Conservation (phyloP, 1,140 invertebrate genomes). For the Bombyx mandarina region DNA sequence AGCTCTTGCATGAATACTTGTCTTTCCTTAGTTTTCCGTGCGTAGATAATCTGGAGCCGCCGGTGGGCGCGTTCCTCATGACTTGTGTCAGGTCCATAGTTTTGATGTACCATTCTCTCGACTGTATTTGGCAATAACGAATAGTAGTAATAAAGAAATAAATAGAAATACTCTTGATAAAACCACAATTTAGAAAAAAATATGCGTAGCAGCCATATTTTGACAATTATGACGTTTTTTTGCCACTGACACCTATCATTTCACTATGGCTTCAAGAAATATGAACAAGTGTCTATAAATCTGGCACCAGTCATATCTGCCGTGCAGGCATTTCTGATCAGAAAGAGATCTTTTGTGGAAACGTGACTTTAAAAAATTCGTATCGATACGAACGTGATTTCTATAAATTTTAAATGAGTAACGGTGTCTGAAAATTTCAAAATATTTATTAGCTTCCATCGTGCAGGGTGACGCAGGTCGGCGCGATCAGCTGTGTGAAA, state of each 20-base stretch:
- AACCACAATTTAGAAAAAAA: constrained; percentile 48
- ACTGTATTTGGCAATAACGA: constrained; percentile 7
- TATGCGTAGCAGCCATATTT: background rate
- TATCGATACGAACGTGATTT: constrained; percentile 7
- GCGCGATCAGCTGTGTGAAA: constrained; percentile 53
- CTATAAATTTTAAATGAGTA: constrained; percentile 17
- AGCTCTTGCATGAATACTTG: constrained; percentile 54
- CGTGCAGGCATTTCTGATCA: too few species aligned
- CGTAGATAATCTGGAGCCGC: constrained; percentile 34
- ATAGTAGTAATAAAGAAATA: background rate
- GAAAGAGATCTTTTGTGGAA: too few species aligned
- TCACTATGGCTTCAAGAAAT: too few species aligned
- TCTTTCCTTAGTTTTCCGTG: constrained; percentile 36
- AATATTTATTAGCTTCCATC: constrained; percentile 37
- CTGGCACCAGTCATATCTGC: too few species aligned
- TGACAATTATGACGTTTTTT: too few species aligned
- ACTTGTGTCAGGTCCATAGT: constrained; percentile 27
- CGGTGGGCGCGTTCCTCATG: constrained; percentile 25
- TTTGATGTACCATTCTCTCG: constrained; percentile 16
- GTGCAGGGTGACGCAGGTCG: constrained; percentile 16
- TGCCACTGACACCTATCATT: too few species aligned
- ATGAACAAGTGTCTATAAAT: too few species aligned
- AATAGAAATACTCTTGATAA: constrained; percentile 2
- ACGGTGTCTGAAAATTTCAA: constrained; percentile 26
- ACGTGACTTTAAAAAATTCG: constrained; percentile 15